These are phyloP conservation scores for Drosophila dives DNA, from an alignment of 2,888 invertebrate genomes.

Conservation along the genomic window DNA sequence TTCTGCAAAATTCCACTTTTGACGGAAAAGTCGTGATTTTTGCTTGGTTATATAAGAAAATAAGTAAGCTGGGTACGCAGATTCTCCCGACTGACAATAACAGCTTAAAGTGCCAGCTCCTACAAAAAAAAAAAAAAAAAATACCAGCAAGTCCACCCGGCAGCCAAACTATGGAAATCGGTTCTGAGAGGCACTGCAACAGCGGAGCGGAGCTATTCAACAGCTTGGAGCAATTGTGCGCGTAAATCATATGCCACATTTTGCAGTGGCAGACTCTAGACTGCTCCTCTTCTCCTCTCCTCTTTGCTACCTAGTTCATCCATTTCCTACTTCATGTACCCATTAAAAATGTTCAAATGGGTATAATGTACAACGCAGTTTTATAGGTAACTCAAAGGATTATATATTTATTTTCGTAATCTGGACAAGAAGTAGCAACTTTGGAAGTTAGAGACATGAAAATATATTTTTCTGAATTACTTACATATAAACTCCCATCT, in stretches of 20 bases:
- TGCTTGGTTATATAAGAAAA: neutral
- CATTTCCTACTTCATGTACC: neutral
- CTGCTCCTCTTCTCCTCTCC: conserved; percentile 2
- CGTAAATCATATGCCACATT: conserved; percentile 75
- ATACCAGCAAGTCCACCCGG: no score
- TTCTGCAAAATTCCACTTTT: neutral
- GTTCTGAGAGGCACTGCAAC: neutral
- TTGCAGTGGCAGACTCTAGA: conserved; percentile 51
- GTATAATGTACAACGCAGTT: neutral
- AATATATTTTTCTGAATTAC: neutral
- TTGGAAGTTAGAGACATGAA: accelerated
- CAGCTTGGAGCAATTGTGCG: conserved; percentile 64
- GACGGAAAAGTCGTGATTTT: neutral
- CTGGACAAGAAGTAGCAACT: neutral
- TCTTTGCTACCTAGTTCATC: neutral
- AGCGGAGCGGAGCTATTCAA: conserved; percentile 47
- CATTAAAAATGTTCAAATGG: neutral
- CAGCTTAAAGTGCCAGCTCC: neutral
- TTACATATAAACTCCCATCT: neutral
- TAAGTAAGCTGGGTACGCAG: neutral
- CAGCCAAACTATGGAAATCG: neutral
- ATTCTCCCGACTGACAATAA: neutral
- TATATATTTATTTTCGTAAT: neutral
- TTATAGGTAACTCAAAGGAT: neutral
- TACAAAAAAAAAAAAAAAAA: neutral